phyloP scores from a whole-genome alignment of 2,797 vertebrate species.

The Stomatorhinus walkeri region DNA sequence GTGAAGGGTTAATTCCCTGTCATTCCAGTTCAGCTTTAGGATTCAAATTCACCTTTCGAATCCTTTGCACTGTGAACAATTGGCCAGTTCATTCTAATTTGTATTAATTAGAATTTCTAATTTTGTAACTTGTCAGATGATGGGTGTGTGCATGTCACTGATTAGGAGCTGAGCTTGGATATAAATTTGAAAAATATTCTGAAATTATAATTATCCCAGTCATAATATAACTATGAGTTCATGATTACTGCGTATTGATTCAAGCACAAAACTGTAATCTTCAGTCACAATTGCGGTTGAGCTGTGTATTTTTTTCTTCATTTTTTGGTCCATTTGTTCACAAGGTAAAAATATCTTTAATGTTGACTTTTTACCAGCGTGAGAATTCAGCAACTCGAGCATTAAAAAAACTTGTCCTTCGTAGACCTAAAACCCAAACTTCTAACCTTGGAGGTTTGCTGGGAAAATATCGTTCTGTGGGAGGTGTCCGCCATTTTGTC shows the following conservation, averaged over 20 bases:
- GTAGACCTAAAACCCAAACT: neutral
- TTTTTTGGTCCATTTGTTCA: constrained; percentile 27
- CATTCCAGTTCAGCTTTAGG: neutral
- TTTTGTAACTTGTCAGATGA: constrained; percentile 49
- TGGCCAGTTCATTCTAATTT: constrained; percentile 29
- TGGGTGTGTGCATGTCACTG: constrained; percentile 49
- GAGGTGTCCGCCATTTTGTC: constrained; percentile 19
- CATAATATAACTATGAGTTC: constrained; percentile 44
- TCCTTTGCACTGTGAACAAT: constrained; percentile 40
- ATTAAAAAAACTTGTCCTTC: neutral
- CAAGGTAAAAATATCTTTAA: constrained; percentile 46
- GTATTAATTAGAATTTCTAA: constrained; percentile 19
- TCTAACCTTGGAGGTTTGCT: neutral
- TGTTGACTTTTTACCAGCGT: constrained; percentile 40
- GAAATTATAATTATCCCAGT: constrained; percentile 48
- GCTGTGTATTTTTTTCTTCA: constrained; percentile 28
- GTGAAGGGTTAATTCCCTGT: constrained; percentile 26
- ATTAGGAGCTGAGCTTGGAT: constrained; percentile 51
- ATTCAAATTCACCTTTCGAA: constrained; percentile 24
- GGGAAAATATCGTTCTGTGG: neutral
- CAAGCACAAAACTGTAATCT: neutral
- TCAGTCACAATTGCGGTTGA: neutral
- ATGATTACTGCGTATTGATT: neutral
- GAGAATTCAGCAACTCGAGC: neutral
- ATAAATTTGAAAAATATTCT: constrained; percentile 38